Conservation (phyloP, 1,140 invertebrate species). For the Drosophila novamexicana region DNA sequence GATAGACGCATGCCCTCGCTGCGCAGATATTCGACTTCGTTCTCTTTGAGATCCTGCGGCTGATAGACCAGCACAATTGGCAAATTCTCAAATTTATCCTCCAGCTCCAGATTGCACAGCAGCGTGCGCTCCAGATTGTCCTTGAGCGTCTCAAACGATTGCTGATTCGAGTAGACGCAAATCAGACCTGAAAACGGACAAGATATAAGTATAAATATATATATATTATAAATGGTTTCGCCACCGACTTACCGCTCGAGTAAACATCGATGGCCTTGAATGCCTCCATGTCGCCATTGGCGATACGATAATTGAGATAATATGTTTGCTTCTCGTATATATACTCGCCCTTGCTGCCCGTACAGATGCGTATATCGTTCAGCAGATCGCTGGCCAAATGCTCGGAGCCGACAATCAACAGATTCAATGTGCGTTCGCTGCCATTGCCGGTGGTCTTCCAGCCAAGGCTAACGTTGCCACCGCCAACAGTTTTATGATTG, state of each 20-base stretch:
- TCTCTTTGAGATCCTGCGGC: constrained; percentile 92
- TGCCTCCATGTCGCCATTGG: constrained; percentile 90
- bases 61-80: constrained; percentile 96
- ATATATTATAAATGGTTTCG: neutral
- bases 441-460: constrained; percentile 66
- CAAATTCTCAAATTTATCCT: constrained; percentile 93
- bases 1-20: constrained; percentile 96
- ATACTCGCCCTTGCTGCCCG: constrained; percentile 92
- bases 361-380: constrained; percentile 88
- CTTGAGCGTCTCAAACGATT: constrained; percentile 96
- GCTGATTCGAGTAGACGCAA: constrained; percentile 95
- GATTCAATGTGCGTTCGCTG: constrained; percentile 89
- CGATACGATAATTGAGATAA: constrained; percentile 93
- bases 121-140: constrained; percentile 96
- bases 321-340: constrained; percentile 93
- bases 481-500: constrained; percentile 85
- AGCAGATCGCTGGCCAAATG: constrained; percentile 92
- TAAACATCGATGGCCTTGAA: constrained; percentile 84
- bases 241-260: constrained; percentile 86
- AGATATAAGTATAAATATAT: neutral
- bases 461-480: constrained; percentile 85
- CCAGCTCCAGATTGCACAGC: constrained; percentile 94
- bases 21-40: constrained; percentile 91
- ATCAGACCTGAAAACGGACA: constrained; percentile 88
- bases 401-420: constrained; percentile 91